Evolutionary conservation across 2,113 vertebrate genomes (phyloP), one percentile per base, ranked within the genome.

Genomic region (Salvelinus alpinus): DNA sequence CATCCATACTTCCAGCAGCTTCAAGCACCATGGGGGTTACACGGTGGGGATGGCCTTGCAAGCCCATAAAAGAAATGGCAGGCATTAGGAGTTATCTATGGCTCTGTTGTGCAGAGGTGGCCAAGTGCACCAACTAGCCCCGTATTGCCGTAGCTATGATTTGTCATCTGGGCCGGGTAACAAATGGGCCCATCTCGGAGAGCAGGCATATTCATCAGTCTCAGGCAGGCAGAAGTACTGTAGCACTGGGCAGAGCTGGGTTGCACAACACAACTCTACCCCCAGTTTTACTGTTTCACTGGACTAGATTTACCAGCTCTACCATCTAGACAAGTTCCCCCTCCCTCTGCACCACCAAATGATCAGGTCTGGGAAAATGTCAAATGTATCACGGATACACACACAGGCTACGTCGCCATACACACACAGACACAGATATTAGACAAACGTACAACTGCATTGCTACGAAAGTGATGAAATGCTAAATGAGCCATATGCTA

Each of bases 81-180:
- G 71, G 76, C 71, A 87, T 87, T 83, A 85, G 77, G 12, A 79
- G 79, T 74, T 82, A 86, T 78, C 85, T 85, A 69, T 83, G 24
- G 74, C 70, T 86, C 69, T 84, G 72, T 77, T 87, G 48, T 78
- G 85, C 27, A 78, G 74, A 83, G 77, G 79, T 78, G 85, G 82
- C 77, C 80, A 77, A 62, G 77, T 22, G 24, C 65, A 76, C 75
- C 74, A 84, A 83, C 86, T 89, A 81, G 60, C 80, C 82, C 80
- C 68, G 80, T 44, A 59, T 78, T 60, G 12, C 77, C 84, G 34
- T 75, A 80, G 76, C 76, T 87, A 88, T 77, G 24, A 34, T 92
- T 90, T 82, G 84, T 87, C 88, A 84, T 71, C 70, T 82, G 80
- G 65, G 72, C 69, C 47, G 64, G 20, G 51, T 73, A 91, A 86